Evolutionary conservation across 2,888 invertebrate genomes (phyloP), one percentile per base, ranked within the genome.

Genomic region (Agrilus mali): DNA sequence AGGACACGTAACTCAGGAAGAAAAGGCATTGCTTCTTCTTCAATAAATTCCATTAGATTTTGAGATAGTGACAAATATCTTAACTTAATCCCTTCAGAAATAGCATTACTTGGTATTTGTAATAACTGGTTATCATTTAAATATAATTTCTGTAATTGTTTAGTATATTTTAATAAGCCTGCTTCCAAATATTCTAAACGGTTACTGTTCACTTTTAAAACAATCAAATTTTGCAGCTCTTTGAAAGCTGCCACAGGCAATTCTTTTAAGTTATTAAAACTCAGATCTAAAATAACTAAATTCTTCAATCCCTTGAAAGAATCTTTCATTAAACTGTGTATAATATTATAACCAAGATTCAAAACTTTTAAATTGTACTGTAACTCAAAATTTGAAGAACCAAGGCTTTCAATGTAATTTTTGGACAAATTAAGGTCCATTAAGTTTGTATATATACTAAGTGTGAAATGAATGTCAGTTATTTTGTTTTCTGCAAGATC

Each of bases 401-500:
- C 90, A 56, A 94, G 69, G 12, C 81, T 78, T 63, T 78, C 76
- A 52, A 94, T 80, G 59, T 77, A 78, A 68, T 93, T 93, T 61
- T 77, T 74, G 13, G 88, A 86, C 40, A 93, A 73, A 63, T 94
- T 88, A 50, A 94, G 75, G 41, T 78, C 76, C 57, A 81, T 77
- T 33, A 94, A 74, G 58, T 83, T 80, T 50, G 79, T 78, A 68
- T 90, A 90, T 67, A 89, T 84, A 40, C 75, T 76, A 59, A 90
- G 77, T 15, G 86, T 80, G 63, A 82, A 82, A 51, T 83, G 79
- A 7, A 93, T 75, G 58, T 77, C 80, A 59, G 77, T 75, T 60
- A 94, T 86, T 53, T 80, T 78, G 66, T 93, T 93, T 61, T 80
- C 76, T n/a, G 83, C 82, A 45, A 93, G 77, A 61, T 86, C 84